phyloP scores from a whole-genome alignment of 2,888 invertebrate species.

The Meteorus colon region DNA sequence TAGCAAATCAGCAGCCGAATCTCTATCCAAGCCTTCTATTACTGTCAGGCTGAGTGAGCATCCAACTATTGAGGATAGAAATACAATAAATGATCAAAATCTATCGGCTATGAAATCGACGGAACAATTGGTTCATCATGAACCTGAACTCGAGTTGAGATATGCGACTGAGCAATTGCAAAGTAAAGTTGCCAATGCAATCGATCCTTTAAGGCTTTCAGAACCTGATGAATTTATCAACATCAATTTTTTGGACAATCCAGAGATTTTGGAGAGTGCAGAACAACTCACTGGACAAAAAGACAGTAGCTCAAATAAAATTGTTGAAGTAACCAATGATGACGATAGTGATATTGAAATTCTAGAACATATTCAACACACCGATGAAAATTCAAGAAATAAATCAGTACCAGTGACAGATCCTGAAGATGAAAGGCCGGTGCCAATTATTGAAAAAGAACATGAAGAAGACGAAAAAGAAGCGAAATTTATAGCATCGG shows the following conservation, averaged over 20 bases:
- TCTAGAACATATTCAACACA: constrained; percentile 47
- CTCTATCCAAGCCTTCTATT: not conserved
- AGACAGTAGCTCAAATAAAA: not conserved
- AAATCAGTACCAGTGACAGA: constrained; percentile 1
- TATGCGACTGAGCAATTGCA: constrained; percentile 45
- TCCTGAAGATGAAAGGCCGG: constrained; percentile 3
- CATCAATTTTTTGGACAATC: constrained; percentile 63
- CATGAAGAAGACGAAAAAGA: constrained; percentile 21
- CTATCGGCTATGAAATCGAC: not conserved
- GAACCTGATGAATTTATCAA: constrained; percentile 61
- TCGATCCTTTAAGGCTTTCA: constrained; percentile 52
- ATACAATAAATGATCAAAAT: not conserved
- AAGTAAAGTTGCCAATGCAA: constrained; percentile 43
- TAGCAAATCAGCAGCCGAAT: constrained; percentile 7
- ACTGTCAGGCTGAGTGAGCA: constrained; percentile 27
- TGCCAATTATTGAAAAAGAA: not conserved
- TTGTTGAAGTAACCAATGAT: constrained; percentile 32
- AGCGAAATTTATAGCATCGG: constrained; percentile 10
- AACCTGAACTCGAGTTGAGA: constrained; percentile 51
- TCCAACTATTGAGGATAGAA: not conserved
- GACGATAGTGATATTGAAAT: constrained; percentile 70
- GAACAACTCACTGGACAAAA: constrained; percentile 14
- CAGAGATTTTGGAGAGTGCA: constrained; percentile 55
- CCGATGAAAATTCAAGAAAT: constrained; percentile 22
- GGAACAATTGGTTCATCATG: constrained; percentile 33